phyloP scores from a whole-genome alignment of 2,113 vertebrate species.

The Athene noctua region DNA sequence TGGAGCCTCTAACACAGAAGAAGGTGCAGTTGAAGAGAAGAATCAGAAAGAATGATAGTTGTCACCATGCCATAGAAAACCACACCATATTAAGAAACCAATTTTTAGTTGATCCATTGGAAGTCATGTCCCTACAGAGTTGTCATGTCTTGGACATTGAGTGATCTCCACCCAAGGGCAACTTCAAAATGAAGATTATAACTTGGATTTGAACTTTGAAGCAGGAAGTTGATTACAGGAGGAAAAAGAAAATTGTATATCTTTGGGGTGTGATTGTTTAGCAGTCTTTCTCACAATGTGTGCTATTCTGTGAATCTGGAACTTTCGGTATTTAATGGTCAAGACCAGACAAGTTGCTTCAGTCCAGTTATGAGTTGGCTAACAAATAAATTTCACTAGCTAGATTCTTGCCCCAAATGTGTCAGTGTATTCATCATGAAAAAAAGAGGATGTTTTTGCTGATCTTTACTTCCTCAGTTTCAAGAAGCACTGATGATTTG shows the following conservation, averaged over 20 bases:
- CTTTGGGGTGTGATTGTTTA: conserved; percentile 36
- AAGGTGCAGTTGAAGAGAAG: background rate
- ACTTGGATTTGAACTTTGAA: conserved; percentile 7
- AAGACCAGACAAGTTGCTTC: conserved; percentile 21
- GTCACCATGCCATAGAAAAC: background rate
- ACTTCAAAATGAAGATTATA: background rate
- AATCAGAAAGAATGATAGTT: background rate
- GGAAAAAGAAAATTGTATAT: background rate
- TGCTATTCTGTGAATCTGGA: background rate
- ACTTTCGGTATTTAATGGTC: background rate
- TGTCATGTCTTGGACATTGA: background rate
- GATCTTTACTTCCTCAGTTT: background rate
- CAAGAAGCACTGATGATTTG: background rate
- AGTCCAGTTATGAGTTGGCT: background rate
- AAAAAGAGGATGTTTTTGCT: background rate
- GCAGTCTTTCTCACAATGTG: background rate
- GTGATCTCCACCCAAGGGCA: background rate
- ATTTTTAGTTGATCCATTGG: background rate
- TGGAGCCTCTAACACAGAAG: background rate
- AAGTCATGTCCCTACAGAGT: background rate
- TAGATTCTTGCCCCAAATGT: background rate
- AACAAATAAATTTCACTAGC: background rate
- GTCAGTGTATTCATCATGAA: background rate
- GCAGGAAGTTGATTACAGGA: background rate
- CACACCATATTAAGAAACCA: background rate